Conservation (phyloP, 2,797 vertebrate genomes). For the Gallinago nigripennis region DNA sequence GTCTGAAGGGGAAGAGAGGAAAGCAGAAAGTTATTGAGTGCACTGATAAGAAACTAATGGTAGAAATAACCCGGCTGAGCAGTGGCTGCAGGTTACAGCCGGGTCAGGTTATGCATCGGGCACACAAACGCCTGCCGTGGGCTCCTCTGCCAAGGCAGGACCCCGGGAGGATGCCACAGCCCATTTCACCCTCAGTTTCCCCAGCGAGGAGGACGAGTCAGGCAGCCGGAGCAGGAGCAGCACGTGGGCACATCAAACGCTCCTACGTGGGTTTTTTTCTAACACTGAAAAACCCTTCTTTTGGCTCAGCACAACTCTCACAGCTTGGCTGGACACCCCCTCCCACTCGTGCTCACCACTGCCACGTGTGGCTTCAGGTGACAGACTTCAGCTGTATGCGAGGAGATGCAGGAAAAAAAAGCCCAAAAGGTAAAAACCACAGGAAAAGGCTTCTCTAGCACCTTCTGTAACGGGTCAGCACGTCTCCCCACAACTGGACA, state of each 20-base stretch:
- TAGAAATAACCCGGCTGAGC: neutral
- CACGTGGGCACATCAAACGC: neutral
- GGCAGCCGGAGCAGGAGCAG: neutral
- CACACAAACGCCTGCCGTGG: neutral
- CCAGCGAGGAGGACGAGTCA: rapidly evolving
- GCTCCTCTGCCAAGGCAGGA: neutral
- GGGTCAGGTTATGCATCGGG: neutral
- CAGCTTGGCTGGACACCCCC: neutral
- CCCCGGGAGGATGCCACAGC: neutral
- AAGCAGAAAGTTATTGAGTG: neutral
- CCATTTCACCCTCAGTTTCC: neutral
- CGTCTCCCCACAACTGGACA: neutral
- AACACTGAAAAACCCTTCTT: neutral
- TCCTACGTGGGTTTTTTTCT: neutral
- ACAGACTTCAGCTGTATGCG: neutral
- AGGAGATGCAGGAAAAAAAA: rapidly evolving
- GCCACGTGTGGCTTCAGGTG: neutral
- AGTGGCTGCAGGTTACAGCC: neutral
- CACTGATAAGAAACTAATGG: neutral
- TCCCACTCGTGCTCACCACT: neutral
- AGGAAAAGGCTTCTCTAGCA: neutral
- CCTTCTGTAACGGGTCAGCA: rapidly evolving
- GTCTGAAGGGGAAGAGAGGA: slow-evolving; percentile 75
- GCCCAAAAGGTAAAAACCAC: neutral
- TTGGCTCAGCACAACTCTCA: neutral